Evolutionary conservation across 2,113 vertebrate species (phyloP).

Genomic region (Tiliqua scincoides): DNA sequence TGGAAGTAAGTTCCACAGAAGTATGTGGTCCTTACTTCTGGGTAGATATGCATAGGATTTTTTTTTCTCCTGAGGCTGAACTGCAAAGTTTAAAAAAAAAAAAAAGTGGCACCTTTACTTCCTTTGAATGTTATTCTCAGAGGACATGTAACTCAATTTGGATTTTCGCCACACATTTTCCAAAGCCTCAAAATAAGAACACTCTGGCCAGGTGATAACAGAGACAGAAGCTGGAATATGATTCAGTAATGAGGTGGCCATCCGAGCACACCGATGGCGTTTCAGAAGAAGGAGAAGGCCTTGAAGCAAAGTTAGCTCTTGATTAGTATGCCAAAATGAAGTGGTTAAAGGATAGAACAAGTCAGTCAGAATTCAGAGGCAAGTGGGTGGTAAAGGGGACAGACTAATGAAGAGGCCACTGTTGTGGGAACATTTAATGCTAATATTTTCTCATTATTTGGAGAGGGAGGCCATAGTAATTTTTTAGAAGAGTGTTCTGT

Average conservation of each 20-base stretch:
- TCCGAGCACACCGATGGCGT: constrained; percentile 36
- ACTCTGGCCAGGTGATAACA: constrained; percentile 47
- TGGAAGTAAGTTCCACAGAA: too few species aligned
- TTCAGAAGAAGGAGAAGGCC: constrained; percentile 53
- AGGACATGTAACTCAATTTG: neutral
- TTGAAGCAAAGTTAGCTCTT: constrained; percentile 52
- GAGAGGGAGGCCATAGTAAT: constrained; percentile 1
- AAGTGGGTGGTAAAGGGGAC: constrained; percentile 51
- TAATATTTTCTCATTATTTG: constrained; percentile 49
- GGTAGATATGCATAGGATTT: too few species aligned
- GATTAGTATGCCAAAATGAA: constrained; percentile 61
- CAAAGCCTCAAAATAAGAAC: constrained; percentile 51
- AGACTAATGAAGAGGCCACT: constrained; percentile 40
- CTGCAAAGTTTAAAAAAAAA: neutral
- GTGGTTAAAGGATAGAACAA: constrained; percentile 42
- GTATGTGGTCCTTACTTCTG: too few species aligned
- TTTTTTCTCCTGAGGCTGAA: neutral
- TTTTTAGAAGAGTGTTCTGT: constrained; percentile 27
- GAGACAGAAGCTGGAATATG: constrained; percentile 47
- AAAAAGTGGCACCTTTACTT: neutral
- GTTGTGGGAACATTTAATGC: constrained; percentile 37
- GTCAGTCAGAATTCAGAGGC: constrained; percentile 24
- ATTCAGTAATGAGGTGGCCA: constrained; percentile 48
- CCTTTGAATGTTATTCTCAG: neutral
- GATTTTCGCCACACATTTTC: neutral